Evolutionary conservation across 2,797 vertebrate genomes (phyloP), one percentile per base, ranked within the genome.

Genomic region (Pempheris klunzingeri): DNA sequence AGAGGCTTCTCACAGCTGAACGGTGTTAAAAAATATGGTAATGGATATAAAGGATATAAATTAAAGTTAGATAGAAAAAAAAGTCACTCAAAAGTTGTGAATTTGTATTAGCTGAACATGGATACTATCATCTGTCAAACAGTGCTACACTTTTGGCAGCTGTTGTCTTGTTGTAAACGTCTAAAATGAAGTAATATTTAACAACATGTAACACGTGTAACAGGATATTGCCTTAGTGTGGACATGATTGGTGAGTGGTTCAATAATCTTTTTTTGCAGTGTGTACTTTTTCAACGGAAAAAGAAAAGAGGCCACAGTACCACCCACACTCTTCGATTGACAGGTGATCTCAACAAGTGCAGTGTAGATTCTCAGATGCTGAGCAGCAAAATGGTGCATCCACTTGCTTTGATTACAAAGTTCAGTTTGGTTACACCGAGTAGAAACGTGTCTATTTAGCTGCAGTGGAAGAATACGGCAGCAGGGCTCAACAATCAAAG

Each of bases 401-500:
- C 5, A 30, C 26, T 66, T 47, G 26, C 67, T 69, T 54, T 30
- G 43, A 69, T 71, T 70, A 10, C 75, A 59, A 22, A 14, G 20
- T 44, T 50, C 26, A 26, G 41, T 59, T 34, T 65, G 44, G 65
- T 66, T 76, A 68, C 11, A 1, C 54, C 66, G 71, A 65, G 28
- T 47, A 78, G 65, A 41, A 24, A 62, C 41, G 67, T 63, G 28
- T 60, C 65, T 60, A 44, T 78, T 78, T 72, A 50, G 41, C 71
- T 74, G 39, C 49, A n/a, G 49, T 10, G 52, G 20, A 59, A 66
- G 39, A 81, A 71, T 30, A 59, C 63, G 75, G 79, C 78, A 75
- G 54, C 44, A 65, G 14, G 65, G 38, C 34, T 46, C 53, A 12
- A 53, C 69, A 84, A 81, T 80, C 74, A 81, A 32, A 65, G 79